A percentile compares a stretch with the other conserved stretches of the same genome.
phyloP scores from a whole-genome alignment of 2,113 vertebrate genomes.

The Chinchilla lanigera region DNA sequence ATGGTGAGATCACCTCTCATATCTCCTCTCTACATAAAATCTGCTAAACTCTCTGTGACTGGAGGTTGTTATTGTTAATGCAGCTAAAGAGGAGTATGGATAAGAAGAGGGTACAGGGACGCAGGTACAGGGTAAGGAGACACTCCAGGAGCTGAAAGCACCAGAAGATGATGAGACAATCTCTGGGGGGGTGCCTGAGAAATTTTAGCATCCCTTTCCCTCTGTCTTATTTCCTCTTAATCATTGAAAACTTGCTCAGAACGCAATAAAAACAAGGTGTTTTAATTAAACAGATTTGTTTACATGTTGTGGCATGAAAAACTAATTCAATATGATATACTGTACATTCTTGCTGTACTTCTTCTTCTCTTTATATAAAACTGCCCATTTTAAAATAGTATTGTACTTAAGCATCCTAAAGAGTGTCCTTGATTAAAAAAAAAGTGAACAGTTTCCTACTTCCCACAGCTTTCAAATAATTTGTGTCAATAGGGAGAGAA shows the following conservation, averaged over 20 bases:
- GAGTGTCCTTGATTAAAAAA: constrained; percentile 86
- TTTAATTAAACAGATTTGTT: constrained; percentile 92
- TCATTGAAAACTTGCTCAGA: constrained; percentile 84
- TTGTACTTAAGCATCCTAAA: constrained; percentile 88
- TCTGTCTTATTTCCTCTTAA: constrained; percentile 57
- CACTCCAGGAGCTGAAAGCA: not conserved
- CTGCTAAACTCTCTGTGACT: constrained; percentile 34
- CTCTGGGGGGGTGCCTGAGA: not conserved
- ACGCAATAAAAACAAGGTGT: constrained; percentile 88
- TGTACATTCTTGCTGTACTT: constrained; percentile 80
- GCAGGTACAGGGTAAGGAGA: not conserved
- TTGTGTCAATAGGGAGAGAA: constrained; percentile 45
- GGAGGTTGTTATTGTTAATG: constrained; percentile 24
- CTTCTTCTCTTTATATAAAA: constrained; percentile 84
- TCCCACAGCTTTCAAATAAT: constrained; percentile 67
- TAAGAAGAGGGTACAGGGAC: not conserved
- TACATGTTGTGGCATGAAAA: constrained; percentile 86
- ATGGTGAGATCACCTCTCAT: not conserved
- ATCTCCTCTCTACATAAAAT: not conserved
- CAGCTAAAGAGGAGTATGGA: not conserved
- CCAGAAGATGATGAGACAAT: not conserved
- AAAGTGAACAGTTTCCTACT: constrained; percentile 80
- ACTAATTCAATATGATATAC: constrained; percentile 89
- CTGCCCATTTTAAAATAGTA: constrained; percentile 82
- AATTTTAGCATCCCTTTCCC: not conserved